Base-by-base conservation (phyloP, 2,113 vertebrate genomes). In the Donacobius atricapilla region DNA sequence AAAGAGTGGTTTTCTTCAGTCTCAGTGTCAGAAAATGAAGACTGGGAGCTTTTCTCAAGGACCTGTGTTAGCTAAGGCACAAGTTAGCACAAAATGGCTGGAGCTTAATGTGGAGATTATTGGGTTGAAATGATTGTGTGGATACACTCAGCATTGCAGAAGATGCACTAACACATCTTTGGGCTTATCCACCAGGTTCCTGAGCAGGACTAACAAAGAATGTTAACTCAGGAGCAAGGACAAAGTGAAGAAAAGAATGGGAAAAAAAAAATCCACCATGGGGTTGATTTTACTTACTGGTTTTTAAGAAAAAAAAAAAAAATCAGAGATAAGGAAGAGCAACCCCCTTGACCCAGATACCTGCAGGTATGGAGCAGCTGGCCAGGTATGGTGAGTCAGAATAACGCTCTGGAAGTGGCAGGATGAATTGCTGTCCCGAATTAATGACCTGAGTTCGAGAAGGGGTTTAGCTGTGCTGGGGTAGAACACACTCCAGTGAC, bases 241-340 rank as follows among this genome's bases (percentile, higher is more conserved):
- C 24, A 8, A 31, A 57, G n/a, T 15, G 39, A 87, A 63, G 33
- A 89, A 70, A 73, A 4, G 7, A 54, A 40, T 16, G 14, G 21
- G 0, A 5, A 15, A 4, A 15, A 4, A 60, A 31, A 39, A 56
- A 22, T 24, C 27, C 16, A 39, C 27, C 16, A 5, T 5, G 7
- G 9, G 9, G 3, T 28, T 45, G 40, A 33, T 83, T 93, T 80
- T 79, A 22, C 16, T 54, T 82, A 24, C 15, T 37, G 51, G 6
- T 11, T 93, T 88, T 90, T 60, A 79, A 86, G 22, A 1, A 51
- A 56, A 40, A 47, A 22, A 37, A 33, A 33, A 45, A 0, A 44
- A 77, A 66, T 20, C 44, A n/a, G 35, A 40, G 56, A 22, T 2
- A 68, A 60, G n/a, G 16, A 39, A 44, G 73, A 84, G 22, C 0